A percentile compares a stretch with the other conserved stretches of the same genome.
These are phyloP conservation scores for Cotesia chilonis DNA, from an alignment of 1,140 invertebrate species.

Conservation along the genomic window DNA sequence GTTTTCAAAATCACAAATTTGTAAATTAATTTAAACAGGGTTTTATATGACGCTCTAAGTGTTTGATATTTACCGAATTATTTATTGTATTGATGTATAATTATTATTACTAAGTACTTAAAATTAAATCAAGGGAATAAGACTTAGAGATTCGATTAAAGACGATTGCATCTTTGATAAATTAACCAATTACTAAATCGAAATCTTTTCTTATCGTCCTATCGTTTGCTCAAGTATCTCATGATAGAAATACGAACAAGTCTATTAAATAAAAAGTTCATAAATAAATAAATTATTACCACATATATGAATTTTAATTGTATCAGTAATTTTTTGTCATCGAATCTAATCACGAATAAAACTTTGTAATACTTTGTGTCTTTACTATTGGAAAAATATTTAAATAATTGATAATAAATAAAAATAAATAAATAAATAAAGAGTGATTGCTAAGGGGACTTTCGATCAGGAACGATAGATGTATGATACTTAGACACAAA, in stretches of 20 bases:
- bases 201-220: slow-evolving; percentile 43
- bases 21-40: slow-evolving; percentile 18
- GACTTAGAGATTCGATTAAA: background rate
- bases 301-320: background rate
- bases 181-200: background rate
- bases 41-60: slow-evolving; percentile 6
- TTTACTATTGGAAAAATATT: background rate
- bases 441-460: too few relatives aligned
- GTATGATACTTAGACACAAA: background rate
- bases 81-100: background rate
- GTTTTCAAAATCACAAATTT: background rate
- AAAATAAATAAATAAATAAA: too few relatives aligned
- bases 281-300: background rate
- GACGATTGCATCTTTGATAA: slow-evolving; percentile 14
- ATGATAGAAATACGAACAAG: slow-evolving; percentile 15
- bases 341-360: background rate
- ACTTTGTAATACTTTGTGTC: background rate
- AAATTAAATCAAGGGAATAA: background rate
- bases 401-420: too few relatives aligned
- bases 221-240: slow-evolving; percentile 47
- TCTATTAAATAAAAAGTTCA: background rate
- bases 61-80: slow-evolving; percentile 19
- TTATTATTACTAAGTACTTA: slow-evolving; percentile 4
- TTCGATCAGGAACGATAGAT: slow-evolving; percentile 2
- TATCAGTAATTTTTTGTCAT: background rate